Conservation (phyloP, 2,888 invertebrate genomes). For the Eledona agricola region DNA sequence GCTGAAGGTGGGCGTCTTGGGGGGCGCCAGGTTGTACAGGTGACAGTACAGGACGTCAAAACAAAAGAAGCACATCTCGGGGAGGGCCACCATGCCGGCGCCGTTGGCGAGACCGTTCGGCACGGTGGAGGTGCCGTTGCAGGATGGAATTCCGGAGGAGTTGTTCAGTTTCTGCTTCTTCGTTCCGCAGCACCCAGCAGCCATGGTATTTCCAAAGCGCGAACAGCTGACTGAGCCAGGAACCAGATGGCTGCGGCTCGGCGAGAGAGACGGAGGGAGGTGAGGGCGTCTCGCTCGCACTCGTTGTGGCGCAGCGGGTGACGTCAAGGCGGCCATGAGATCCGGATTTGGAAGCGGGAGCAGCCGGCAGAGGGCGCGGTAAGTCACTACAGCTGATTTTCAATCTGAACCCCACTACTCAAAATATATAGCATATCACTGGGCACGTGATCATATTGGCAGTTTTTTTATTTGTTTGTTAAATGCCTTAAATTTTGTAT, state of each 20-base stretch:
- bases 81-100: constrained; percentile 78
- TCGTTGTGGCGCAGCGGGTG: constrained; percentile 8
- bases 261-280: constrained; percentile 14
- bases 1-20: constrained; percentile 89
- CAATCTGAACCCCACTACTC: too few species aligned
- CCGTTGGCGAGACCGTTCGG: constrained; percentile 57
- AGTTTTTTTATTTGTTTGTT: too few species aligned
- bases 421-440: too few species aligned
- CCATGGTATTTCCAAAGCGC: constrained; percentile 67
- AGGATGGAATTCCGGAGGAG: constrained; percentile 57
- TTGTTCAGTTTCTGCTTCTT: constrained; percentile 92
- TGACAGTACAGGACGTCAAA: constrained; percentile 98
- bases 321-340: constrained; percentile 26
- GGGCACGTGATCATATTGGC: too few species aligned
- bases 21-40: constrained; percentile 91
- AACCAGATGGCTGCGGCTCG: constrained; percentile 42
- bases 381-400: not conserved
- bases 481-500: too few species aligned
- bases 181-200: constrained; percentile 90
- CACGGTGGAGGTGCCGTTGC: constrained; percentile 58
- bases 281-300: constrained; percentile 11
- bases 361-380: not conserved
- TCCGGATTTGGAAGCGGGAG: not conserved
- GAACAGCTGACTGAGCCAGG: constrained; percentile 49
- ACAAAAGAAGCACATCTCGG: constrained; percentile 99